Base-by-base conservation (phyloP, 2,888 invertebrate genomes). In the Trissoscelio sp. region DNA sequence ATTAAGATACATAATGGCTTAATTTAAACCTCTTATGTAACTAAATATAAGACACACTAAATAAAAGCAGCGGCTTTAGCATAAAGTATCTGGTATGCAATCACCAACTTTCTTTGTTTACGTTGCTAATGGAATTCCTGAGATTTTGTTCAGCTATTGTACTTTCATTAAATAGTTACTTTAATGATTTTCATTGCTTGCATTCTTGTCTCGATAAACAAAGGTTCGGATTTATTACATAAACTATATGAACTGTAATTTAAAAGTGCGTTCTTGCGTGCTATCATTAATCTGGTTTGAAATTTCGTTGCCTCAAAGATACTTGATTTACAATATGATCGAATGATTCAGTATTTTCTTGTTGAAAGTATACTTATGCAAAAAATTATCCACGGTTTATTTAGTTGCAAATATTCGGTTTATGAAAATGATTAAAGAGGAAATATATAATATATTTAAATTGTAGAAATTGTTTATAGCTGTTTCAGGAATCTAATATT, bases 101-200 rank as follows among this genome's bases (percentile, higher is more conserved):
- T 57, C 16, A 42, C 1, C 37, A 24, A 77, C 69, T 69, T 77
- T 77, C 69, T 70, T 69, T 69, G 77, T 77, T 70, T 69, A 58
- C 46, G n/a, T n/a, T 16, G 44, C 55, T 53, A 62, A 60, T 62
- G 77, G 42, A 69, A 69, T 77, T 69, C 69, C 55, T 62, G 44
- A 34, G 34, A 69, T 77, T 69, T 67, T 67, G 60, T 67, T 67
- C 44, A 55, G 39, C 24, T 18, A 69, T 62, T 75, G 74, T 62
- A 55, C 77, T 77, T 77, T 77, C 77, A 39, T 77, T 70, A 46
- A 62, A 62, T 34, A 58, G 57, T 44, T 37, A 18, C 51, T 60
- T 24, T 55, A 77, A 67, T 77, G 69, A 62, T n/a, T n/a, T 62
- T 69, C 37, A 34, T 46, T 24, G 62, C 48, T 37, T 24, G 53